Evolutionary conservation across 1,140 invertebrate species (phyloP).

Genomic region (Drosophila quadrilineata): DNA sequence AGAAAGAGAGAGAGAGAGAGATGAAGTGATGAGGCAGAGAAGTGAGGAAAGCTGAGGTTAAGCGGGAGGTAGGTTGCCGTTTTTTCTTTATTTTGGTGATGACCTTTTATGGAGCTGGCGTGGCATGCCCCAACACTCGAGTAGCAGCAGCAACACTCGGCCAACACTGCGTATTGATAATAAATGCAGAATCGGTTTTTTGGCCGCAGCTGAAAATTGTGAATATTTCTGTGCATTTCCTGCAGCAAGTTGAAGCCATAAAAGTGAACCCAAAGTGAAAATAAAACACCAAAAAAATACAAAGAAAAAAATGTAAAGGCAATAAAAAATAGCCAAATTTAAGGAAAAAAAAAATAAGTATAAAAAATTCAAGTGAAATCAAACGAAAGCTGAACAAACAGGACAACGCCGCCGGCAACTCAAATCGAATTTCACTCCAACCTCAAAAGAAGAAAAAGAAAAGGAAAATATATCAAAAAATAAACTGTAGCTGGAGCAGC

Average conservation of each 20-base stretch:
- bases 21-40: no score
- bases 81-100: no score
- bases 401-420: constrained; percentile 11
- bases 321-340: background rate
- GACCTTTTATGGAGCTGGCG: constrained; percentile 30
- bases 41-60: no score
- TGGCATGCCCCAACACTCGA: background rate
- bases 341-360: background rate
- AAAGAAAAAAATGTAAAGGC: no score
- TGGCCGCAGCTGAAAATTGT: constrained; percentile 26
- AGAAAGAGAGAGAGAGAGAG: no score
- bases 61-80: background rate
- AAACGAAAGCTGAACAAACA: constrained; percentile 9
- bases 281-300: constrained; percentile 13
- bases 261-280: constrained; percentile 23
- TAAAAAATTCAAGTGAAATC: constrained; percentile 11
- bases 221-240: constrained; percentile 18
- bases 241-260: constrained; percentile 8
- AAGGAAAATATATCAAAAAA: background rate
- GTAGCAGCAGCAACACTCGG: no score
- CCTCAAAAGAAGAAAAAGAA: background rate
- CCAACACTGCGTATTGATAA: no score
- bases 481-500: background rate
- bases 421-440: constrained; percentile 19
- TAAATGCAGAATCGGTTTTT: constrained; percentile 27